phyloP scores from a whole-genome alignment of 30 jellyfish, hydroid and myxozoan genomes.

The Turritopsis rubra region DNA sequence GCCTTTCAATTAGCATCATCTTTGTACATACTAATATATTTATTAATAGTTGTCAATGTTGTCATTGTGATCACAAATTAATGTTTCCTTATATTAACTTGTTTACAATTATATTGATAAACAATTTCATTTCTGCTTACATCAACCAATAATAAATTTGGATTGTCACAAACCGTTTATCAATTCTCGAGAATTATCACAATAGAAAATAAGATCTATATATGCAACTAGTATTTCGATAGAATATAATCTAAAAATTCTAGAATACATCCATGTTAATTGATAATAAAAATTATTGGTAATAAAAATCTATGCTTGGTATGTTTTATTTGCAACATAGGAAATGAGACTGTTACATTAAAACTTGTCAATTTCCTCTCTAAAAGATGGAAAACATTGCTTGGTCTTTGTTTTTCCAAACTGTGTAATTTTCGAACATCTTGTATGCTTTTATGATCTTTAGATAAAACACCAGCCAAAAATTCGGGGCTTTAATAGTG shows the following conservation, averaged over 20 bases:
- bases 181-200: background rate
- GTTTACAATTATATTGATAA: background rate
- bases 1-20: too few relatives aligned
- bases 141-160: background rate
- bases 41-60: background rate
- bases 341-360: background rate
- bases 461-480: slow-evolving; percentile 9
- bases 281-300: too few relatives aligned
- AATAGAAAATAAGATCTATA: background rate
- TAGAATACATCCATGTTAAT: too few relatives aligned
- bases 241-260: background rate
- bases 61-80: background rate
- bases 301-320: background rate
- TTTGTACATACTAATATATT: background rate
- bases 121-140: background rate
- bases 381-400: background rate
- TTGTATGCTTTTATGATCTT: background rate
- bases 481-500: background rate
- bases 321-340: background rate
- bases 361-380: background rate
- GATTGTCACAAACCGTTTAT: background rate
- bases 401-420: background rate
- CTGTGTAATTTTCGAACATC: background rate
- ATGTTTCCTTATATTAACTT: background rate
- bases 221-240: background rate